A percentile compares a stretch with the other conserved stretches of the same genome.
Conservation (phyloP, 2,113 vertebrate species). For the Zosterops lateralis region DNA sequence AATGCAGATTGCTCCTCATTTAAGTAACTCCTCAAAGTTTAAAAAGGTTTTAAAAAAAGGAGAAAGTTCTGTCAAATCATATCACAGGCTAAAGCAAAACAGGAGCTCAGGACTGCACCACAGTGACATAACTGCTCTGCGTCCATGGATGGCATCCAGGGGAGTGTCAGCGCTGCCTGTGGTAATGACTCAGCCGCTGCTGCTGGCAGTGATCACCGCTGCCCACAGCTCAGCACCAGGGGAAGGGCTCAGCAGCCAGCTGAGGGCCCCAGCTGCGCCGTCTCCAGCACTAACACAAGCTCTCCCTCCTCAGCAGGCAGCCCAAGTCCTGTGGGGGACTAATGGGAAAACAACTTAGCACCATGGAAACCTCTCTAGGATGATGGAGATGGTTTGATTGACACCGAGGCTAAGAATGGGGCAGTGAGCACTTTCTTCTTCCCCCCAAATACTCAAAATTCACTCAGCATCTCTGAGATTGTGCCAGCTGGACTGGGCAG, state of each 20-base stretch:
- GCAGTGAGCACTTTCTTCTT: background rate
- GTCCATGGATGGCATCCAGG: background rate
- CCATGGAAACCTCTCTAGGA: background rate
- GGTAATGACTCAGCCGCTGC: background rate
- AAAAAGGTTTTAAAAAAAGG: background rate
- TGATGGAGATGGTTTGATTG: background rate
- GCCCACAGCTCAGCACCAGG: background rate
- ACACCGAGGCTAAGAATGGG: background rate
- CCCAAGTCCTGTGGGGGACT: background rate
- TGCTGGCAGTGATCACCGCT: background rate
- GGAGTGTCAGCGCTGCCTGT: background rate
- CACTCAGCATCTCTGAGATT: background rate
- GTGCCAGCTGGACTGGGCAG: background rate
- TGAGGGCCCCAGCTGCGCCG: background rate
- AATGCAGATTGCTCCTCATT: background rate
- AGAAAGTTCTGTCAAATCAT: background rate
- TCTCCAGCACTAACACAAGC: background rate
- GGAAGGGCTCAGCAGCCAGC: background rate
- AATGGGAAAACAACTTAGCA: background rate
- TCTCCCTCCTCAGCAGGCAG: background rate
- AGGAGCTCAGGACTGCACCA: background rate
- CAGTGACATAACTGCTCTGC: rapidly evolving
- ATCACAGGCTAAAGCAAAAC: background rate
- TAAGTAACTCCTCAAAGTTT: background rate
- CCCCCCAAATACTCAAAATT: background rate